Percentiles rank a stretch among this genome's conserved stretches.
Conservation (phyloP, 2,797 vertebrate species). For the Chelmon rostratus region DNA sequence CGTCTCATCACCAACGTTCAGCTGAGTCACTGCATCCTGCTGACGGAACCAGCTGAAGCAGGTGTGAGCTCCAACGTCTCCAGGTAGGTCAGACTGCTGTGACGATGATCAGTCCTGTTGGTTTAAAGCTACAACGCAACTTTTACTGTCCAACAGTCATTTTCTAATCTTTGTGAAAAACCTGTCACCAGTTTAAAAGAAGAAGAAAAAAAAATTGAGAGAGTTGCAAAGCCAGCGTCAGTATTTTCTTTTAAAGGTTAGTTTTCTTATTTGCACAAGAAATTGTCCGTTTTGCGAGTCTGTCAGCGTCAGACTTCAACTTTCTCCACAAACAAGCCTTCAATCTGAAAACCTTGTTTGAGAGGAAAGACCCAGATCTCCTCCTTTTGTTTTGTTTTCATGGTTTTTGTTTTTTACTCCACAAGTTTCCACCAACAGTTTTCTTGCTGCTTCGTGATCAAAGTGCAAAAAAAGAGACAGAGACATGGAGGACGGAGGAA, state of each 20-base stretch:
- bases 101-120: background rate
- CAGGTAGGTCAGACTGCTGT: background rate
- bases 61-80: conserved; percentile 26
- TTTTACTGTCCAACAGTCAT: conserved; percentile 16
- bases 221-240: conserved; percentile 38
- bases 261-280: conserved; percentile 20
- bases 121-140: conserved; percentile 36
- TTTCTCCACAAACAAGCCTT: conserved; percentile 32
- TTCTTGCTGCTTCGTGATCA: conserved; percentile 46
- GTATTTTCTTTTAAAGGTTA: conserved; percentile 29
- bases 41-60: conserved; percentile 15
- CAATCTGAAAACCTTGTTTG: conserved; percentile 26
- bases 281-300: background rate
- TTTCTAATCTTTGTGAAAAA: conserved; percentile 24
- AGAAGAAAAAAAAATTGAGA: background rate
- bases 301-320: background rate
- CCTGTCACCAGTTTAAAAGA: conserved; percentile 14
- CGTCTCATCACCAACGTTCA: background rate
- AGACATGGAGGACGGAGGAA: conserved; percentile 41
- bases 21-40: conserved; percentile 37
- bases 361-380: conserved; percentile 8
- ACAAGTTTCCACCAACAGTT: background rate
- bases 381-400: conserved; percentile 20
- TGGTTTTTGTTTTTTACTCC: background rate
- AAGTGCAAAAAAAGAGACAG: conserved; percentile 25